A percentile compares a stretch with the other conserved stretches of the same genome.
Evolutionary conservation across 2,888 invertebrate species (phyloP).

Genomic region (Pherbina coryleti): DNA sequence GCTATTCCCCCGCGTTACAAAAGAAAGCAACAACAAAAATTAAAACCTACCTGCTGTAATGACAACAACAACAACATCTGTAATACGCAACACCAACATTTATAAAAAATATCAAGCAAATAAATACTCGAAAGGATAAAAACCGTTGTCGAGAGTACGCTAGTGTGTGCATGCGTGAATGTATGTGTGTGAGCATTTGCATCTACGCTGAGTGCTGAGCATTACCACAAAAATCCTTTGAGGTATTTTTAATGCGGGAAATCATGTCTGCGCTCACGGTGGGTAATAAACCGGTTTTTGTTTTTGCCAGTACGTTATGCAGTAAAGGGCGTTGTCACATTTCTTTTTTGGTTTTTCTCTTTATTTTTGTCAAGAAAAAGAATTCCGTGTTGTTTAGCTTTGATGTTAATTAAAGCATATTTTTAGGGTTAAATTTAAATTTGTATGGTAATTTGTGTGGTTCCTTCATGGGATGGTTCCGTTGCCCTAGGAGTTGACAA

Average conservation of each 20-base stretch:
- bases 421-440: slow-evolving; percentile 12
- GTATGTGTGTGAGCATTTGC: not conserved
- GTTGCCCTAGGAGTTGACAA: no score
- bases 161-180: not conserved
- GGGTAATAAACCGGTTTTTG: not conserved
- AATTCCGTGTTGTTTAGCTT: not conserved
- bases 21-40: not conserved
- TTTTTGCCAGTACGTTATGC: not conserved
- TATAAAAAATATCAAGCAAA: not conserved
- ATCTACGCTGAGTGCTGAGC: not conserved
- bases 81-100: not conserved
- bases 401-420: slow-evolving; percentile 30
- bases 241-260: slow-evolving; percentile 27
- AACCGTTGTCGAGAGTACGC: not conserved
- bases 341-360: not conserved
- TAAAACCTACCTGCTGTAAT: no score
- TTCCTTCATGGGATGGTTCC: no score
- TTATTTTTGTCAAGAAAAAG: not conserved
- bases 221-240: slow-evolving; percentile 31
- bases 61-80: not conserved
- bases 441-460: not conserved
- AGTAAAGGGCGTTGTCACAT: not conserved
- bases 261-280: slow-evolving; percentile 7
- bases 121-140: not conserved
- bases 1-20: not conserved